These are phyloP conservation scores for Fundulus diaphanus DNA, from an alignment of 2,797 vertebrate genomes.

Conservation along the genomic window DNA sequence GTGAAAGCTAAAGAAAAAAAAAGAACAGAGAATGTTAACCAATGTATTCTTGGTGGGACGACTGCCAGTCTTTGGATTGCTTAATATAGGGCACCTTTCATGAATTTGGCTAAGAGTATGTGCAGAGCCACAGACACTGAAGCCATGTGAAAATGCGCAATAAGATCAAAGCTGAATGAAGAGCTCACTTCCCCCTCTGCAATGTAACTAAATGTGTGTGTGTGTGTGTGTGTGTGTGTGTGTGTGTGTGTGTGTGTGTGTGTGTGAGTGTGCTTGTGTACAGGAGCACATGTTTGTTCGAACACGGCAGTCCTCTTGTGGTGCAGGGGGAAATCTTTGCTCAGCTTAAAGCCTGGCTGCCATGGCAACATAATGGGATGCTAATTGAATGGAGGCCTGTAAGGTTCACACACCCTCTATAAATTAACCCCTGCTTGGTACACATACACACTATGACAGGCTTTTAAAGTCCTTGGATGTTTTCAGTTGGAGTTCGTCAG, in stretches of 20 bases:
- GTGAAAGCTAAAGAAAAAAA: neutral
- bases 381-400: conserved; percentile 80
- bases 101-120: conserved; percentile 3
- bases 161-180: conserved; percentile 49
- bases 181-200: conserved; percentile 44
- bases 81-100: conserved; percentile 8
- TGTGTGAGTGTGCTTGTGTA: conserved; percentile 1
- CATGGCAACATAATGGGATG: conserved; percentile 83
- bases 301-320: conserved; percentile 37
- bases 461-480: conserved; percentile 27
- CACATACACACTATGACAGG: conserved; percentile 30
- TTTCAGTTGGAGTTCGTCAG: conserved; percentile 51
- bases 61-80: neutral
- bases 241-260: too few species aligned
- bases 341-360: conserved; percentile 64
- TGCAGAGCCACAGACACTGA: conserved; percentile 9
- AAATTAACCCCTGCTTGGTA: conserved; percentile 63
- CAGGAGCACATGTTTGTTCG: conserved; percentile 33
- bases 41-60: neutral
- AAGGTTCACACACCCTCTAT: conserved; percentile 67
- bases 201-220: neutral
- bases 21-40: neutral
- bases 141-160: conserved; percentile 31
- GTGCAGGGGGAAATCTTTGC: conserved; percentile 62
- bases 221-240: conserved; percentile 2